Conservation (phyloP, 2,888 invertebrate species). For the Stenodera caucasica region DNA sequence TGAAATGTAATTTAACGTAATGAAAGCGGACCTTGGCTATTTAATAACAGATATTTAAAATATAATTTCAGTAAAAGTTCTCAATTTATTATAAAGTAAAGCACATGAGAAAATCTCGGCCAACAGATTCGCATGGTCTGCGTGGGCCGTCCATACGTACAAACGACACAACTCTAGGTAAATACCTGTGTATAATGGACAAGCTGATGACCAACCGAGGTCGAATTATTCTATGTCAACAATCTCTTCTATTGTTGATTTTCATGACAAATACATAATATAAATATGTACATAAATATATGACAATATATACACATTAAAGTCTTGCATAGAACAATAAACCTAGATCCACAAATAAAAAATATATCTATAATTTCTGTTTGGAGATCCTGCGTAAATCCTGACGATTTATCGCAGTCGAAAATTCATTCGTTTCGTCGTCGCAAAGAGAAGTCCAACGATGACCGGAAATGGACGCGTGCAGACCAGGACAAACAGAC, state of each 20-base stretch:
- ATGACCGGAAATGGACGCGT: constrained; percentile 46
- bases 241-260: constrained; percentile 28
- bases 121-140: constrained; percentile 54
- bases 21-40: constrained; percentile 42
- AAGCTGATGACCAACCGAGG: constrained; percentile 34
- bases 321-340: background rate
- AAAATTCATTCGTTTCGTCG: constrained; percentile 23
- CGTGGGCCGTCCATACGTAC: constrained; percentile 48
- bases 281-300: background rate
- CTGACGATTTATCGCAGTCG: too few relatives aligned
- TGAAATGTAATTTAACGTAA: constrained; percentile 43
- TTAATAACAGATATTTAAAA: constrained; percentile 50
- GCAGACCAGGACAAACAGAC: constrained; percentile 35
- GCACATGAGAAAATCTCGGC: constrained; percentile 54
- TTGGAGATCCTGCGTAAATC: too few relatives aligned
- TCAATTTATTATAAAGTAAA: constrained; percentile 39
- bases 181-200: constrained; percentile 29
- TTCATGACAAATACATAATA: background rate
- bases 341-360: background rate
- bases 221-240: constrained; percentile 32
- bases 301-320: background rate
- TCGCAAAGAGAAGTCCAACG: constrained; percentile 27
- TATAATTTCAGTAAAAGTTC: constrained; percentile 46
- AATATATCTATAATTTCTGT: too few relatives aligned
- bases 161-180: constrained; percentile 31